Conservation (phyloP, 2,113 vertebrate species). For the Cebus imitator region DNA sequence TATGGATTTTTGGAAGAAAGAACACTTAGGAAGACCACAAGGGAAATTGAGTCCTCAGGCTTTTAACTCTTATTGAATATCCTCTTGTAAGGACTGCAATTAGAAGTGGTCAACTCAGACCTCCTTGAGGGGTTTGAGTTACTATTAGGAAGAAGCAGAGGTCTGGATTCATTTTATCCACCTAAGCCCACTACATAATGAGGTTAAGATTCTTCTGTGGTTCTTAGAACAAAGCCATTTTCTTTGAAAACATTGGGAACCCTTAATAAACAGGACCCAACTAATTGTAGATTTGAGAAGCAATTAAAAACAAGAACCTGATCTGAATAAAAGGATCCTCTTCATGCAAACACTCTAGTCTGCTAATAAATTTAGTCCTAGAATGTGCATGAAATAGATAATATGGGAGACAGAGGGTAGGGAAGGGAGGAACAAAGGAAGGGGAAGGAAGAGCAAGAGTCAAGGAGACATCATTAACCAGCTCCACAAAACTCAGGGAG, state of each 20-base stretch:
- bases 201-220: not conserved
- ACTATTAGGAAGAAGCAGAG: not conserved
- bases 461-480: not conserved
- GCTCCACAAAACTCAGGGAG: not conserved
- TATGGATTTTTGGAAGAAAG: not conserved
- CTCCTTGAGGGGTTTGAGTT: not conserved
- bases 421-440: not conserved
- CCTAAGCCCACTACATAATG: not conserved
- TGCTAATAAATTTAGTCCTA: not conserved
- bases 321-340: not conserved
- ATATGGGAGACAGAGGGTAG: no score
- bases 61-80: not conserved
- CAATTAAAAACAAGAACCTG: not conserved
- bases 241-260: not conserved
- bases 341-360: not conserved
- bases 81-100: not conserved
- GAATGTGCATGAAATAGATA: not conserved
- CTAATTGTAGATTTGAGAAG: not conserved
- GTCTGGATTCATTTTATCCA: not conserved
- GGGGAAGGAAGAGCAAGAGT: no score
- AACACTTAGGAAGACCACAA: not conserved
- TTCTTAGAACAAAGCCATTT: not conserved
- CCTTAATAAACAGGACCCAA: not conserved
- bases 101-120: not conserved
- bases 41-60: not conserved